These are phyloP conservation scores for Melinopterus prodromus DNA, from an alignment of 2,888 invertebrate species.

Conservation along the genomic window DNA sequence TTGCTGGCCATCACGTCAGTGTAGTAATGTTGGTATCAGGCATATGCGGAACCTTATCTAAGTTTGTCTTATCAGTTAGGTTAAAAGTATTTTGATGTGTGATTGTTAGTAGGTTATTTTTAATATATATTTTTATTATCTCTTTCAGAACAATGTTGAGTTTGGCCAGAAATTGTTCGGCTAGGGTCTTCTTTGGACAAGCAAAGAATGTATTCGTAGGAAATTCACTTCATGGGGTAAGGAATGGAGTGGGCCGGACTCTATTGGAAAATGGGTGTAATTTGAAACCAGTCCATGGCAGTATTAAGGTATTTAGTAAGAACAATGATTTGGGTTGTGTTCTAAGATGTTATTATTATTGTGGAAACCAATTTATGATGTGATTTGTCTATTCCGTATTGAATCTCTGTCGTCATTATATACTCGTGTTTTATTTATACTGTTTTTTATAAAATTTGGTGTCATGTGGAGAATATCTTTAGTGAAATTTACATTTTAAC, in stretches of 20 bases:
- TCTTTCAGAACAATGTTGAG: slow-evolving; percentile 45
- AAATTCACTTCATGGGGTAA: slow-evolving; percentile 38
- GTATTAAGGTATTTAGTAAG: slow-evolving; percentile 42
- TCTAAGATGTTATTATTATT: too few relatives aligned
- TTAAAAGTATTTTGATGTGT: background rate
- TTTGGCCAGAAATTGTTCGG: slow-evolving; percentile 47
- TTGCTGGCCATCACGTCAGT: slow-evolving; percentile 6
- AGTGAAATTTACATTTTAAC: too few relatives aligned
- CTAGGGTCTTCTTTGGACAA: slow-evolving; percentile 41
- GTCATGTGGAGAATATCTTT: too few relatives aligned
- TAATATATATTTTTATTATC: background rate
- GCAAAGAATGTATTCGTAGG: slow-evolving; percentile 41
- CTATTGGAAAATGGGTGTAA: slow-evolving; percentile 38
- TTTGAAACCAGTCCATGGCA: slow-evolving; percentile 31
- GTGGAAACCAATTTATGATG: too few relatives aligned
- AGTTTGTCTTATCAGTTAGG: background rate
- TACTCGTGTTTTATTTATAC: too few relatives aligned
- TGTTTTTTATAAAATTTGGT: too few relatives aligned
- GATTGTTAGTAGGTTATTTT: background rate
- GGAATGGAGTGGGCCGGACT: slow-evolving; percentile 41
- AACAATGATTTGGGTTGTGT: too few relatives aligned
- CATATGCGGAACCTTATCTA: background rate
- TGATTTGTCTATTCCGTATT: too few relatives aligned
- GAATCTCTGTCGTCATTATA: too few relatives aligned
- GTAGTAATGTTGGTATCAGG: background rate